These are phyloP conservation scores for Falco rusticolus DNA, from an alignment of 2,797 vertebrate species.

Conservation along the genomic window DNA sequence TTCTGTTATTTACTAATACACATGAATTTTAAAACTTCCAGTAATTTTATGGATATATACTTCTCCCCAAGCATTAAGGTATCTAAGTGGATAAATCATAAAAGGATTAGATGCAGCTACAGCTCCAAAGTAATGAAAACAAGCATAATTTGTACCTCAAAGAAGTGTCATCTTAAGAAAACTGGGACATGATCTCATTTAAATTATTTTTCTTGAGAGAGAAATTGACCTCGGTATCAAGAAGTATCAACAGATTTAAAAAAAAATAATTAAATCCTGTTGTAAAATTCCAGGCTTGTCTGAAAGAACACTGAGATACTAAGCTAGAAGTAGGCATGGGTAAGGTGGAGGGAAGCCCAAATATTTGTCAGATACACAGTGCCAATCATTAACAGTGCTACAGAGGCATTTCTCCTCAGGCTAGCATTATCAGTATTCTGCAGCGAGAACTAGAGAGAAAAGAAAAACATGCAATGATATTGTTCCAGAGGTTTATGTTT, in stretches of 20 bases:
- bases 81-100: not conserved
- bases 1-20: not conserved
- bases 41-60: not conserved
- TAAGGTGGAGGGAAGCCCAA: not conserved
- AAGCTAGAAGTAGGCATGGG: not conserved
- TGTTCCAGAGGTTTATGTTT: conserved; percentile 44
- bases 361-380: not conserved
- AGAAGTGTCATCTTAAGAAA: not conserved
- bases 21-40: not conserved
- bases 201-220: not conserved
- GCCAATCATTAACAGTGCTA: not conserved
- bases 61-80: not conserved
- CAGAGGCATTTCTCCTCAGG: not conserved
- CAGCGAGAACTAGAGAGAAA: not conserved
- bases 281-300: not conserved
- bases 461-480: conserved; percentile 1
- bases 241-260: not conserved
- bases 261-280: not conserved
- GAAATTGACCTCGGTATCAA: not conserved
- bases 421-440: not conserved
- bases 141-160: not conserved
- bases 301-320: not conserved
- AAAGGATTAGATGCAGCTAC: not conserved
- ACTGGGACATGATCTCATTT: not conserved
- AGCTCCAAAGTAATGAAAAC: not conserved